Conservation (phyloP, 2,888 invertebrate genomes). For the Aleiodes leptofemur region DNA sequence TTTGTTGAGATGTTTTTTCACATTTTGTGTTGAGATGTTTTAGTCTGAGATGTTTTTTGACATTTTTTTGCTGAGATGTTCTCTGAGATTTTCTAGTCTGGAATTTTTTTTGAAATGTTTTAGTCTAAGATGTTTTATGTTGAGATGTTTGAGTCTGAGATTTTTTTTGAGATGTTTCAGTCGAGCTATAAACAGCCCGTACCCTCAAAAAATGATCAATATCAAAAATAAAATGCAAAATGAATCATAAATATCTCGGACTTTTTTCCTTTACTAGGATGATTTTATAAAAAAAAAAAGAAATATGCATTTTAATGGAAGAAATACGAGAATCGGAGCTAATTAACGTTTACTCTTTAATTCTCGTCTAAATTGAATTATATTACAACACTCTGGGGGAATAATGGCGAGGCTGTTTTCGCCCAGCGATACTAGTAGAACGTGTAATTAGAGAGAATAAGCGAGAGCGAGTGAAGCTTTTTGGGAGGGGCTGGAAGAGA, state of each 20-base stretch:
- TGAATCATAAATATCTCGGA: too few species aligned
- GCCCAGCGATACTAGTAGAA: conserved; percentile 10
- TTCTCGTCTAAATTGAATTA: conserved; percentile 34
- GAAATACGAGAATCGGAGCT: conserved; percentile 10
- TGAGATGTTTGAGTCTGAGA: neutral
- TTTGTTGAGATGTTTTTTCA: too few species aligned
- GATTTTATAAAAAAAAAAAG: neutral
- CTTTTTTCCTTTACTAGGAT: too few species aligned
- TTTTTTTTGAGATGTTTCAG: too few species aligned
- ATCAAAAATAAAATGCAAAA: neutral
- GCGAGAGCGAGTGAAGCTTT: neutral
- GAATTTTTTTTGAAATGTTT: too few species aligned
- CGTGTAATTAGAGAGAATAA: conserved; percentile 27
- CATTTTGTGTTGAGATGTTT: too few species aligned
- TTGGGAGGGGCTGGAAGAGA: conserved; percentile 21
- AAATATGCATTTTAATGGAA: conserved; percentile 3
- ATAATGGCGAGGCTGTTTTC: conserved; percentile 32
- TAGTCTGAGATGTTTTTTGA: too few species aligned
- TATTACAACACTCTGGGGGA: conserved; percentile 23
- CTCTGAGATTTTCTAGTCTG: too few species aligned
- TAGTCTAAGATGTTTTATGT: neutral
- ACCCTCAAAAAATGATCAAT: too few species aligned
- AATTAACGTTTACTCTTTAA: conserved; percentile 29
- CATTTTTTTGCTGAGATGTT: too few species aligned
- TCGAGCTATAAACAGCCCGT: too few species aligned